Percentiles rank a stretch among this genome's conserved stretches.
phyloP scores from a whole-genome alignment of 2,113 vertebrate genomes.

The Henicopernis longicauda region DNA sequence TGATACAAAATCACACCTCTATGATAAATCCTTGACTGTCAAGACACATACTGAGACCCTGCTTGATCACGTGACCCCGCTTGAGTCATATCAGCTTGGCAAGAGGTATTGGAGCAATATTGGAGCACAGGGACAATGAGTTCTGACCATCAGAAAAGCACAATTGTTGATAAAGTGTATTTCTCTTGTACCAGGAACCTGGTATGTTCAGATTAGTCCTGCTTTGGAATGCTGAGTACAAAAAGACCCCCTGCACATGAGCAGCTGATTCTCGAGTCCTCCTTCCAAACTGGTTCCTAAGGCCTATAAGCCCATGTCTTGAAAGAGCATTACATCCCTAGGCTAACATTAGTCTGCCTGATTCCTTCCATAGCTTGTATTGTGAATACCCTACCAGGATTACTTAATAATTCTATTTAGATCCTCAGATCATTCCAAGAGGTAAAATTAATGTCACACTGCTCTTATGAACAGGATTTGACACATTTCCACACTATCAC shows the following conservation, averaged over 20 bases:
- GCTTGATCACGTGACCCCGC: neutral
- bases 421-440: neutral
- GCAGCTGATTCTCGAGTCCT: neutral
- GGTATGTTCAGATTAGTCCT: neutral
- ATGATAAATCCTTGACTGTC: neutral
- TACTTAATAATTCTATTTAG: neutral
- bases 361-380: neutral
- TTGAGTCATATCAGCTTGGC: neutral
- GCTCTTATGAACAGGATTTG: neutral
- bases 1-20: neutral
- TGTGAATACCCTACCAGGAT: neutral
- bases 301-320: neutral
- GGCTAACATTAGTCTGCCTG: neutral
- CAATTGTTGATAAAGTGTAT: neutral
- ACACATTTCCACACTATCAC: neutral
- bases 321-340: neutral
- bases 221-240: neutral
- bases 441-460: neutral
- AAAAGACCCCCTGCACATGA: neutral
- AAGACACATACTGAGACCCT: neutral
- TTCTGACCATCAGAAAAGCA: neutral
- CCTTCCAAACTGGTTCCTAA: neutral
- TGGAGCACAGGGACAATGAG: neutral
- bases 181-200: neutral
- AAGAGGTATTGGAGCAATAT: neutral